Evolutionary conservation across 2,888 invertebrate species (phyloP).

Genomic region (Dysmachus trigonus): DNA sequence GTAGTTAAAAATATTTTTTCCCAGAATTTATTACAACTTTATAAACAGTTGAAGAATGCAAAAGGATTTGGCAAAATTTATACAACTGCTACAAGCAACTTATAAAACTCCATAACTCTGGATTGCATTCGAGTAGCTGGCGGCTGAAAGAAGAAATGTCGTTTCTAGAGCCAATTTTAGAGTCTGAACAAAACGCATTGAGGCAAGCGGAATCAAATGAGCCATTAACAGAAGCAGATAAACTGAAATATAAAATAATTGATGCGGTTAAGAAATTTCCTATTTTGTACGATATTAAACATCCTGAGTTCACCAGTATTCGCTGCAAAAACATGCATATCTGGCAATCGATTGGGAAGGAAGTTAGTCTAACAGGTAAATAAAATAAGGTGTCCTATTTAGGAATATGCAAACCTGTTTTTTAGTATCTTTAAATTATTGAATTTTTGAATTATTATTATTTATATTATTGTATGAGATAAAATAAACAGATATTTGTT

Average conservation of each 20-base stretch:
- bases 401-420: no score
- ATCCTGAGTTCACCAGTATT: not conserved
- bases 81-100: not conserved
- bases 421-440: no score
- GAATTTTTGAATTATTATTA: no score
- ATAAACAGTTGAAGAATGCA: slow-evolving; percentile 1
- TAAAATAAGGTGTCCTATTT: not conserved
- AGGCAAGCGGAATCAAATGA: not conserved
- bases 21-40: not conserved
- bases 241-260: not conserved
- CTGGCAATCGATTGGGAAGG: not conserved
- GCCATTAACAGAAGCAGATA: not conserved
- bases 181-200: not conserved
- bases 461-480: no score
- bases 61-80: not conserved
- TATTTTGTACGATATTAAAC: slow-evolving; percentile 4
- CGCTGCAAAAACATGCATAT: slow-evolving; percentile 14
- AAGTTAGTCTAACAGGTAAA: not conserved
- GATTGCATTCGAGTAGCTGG: not conserved
- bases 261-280: not conserved
- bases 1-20: not conserved
- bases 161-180: not conserved
- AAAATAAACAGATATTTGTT: no score
- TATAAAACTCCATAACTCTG: not conserved
- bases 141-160: not conserved